Conservation (phyloP, 2,888 invertebrate genomes). For the Lasius fuliginosus region DNA sequence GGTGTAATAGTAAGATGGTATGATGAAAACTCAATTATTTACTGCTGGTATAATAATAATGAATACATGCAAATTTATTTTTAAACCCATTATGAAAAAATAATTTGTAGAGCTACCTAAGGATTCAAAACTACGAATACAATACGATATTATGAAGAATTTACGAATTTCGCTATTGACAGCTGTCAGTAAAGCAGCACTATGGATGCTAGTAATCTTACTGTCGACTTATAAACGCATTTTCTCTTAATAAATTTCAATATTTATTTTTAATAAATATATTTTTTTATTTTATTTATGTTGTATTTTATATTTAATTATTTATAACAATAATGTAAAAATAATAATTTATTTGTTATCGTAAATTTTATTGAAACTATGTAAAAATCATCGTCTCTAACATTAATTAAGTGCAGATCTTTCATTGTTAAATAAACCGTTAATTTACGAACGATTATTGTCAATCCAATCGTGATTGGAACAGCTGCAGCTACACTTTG, state of each 20-base stretch:
- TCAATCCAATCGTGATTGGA: slow-evolving; percentile 62
- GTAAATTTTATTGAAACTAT: background rate
- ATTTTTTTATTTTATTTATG: background rate
- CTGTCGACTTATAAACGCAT: background rate
- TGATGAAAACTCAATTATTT: background rate
- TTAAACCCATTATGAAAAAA: background rate
- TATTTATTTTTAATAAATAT: background rate
- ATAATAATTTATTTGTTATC: background rate
- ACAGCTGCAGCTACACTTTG: slow-evolving; percentile 59
- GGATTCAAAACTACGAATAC: background rate
- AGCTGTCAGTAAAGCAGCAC: background rate
- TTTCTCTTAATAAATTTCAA: background rate
- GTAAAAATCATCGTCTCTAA: slow-evolving; percentile 40
- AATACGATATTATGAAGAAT: background rate
- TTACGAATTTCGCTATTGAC: background rate
- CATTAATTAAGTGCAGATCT: slow-evolving; percentile 36
- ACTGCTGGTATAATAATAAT: slow-evolving; percentile 10
- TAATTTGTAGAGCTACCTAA: background rate
- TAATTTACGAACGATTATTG: slow-evolving; percentile 61
- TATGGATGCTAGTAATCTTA: background rate
- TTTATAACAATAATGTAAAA: background rate
- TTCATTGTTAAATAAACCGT: slow-evolving; percentile 52
- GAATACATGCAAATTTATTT: background rate
- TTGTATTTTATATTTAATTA: background rate
- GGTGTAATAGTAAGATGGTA: background rate